A percentile compares a stretch with the other conserved stretches of the same genome.
Conservation (phyloP, 2,113 vertebrate genomes). For the Ctenomys sociabilis region DNA sequence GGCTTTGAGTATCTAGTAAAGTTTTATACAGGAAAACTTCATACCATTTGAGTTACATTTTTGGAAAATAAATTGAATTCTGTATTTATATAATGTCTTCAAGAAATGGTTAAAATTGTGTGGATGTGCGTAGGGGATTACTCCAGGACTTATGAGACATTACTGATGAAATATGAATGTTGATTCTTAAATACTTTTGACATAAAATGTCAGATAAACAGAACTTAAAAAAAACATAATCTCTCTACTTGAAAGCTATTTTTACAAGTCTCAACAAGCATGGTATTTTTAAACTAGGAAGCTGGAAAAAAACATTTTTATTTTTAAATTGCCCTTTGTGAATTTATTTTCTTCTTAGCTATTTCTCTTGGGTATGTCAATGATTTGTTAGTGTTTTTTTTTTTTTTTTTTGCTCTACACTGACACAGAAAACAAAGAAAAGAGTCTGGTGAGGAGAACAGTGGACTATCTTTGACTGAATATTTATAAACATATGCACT, state of each 20-base stretch:
- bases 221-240: slow-evolving; percentile 75
- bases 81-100: background rate
- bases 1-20: background rate
- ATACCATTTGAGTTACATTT: background rate
- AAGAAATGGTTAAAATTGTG: background rate
- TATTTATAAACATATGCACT: background rate
- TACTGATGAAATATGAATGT: slow-evolving; percentile 61
- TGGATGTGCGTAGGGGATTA: background rate
- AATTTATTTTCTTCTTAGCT: slow-evolving; percentile 75
- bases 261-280: slow-evolving; percentile 79
- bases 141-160: background rate
- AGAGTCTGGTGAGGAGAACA: background rate
- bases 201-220: slow-evolving; percentile 78
- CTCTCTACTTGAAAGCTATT: slow-evolving; percentile 77
- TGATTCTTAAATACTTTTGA: slow-evolving; percentile 73
- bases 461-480: background rate
- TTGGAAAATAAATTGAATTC: slow-evolving; percentile 42
- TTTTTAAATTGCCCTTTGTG: slow-evolving; percentile 81
- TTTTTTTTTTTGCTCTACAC: background rate
- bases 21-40: slow-evolving; percentile 16
- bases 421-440: background rate
- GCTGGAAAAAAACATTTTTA: slow-evolving; percentile 77
- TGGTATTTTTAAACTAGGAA: slow-evolving; percentile 82
- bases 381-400: slow-evolving; percentile 39
- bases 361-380: slow-evolving; percentile 62